Conservation (phyloP, 1,140 invertebrate genomes). For the Myzus persicae region DNA sequence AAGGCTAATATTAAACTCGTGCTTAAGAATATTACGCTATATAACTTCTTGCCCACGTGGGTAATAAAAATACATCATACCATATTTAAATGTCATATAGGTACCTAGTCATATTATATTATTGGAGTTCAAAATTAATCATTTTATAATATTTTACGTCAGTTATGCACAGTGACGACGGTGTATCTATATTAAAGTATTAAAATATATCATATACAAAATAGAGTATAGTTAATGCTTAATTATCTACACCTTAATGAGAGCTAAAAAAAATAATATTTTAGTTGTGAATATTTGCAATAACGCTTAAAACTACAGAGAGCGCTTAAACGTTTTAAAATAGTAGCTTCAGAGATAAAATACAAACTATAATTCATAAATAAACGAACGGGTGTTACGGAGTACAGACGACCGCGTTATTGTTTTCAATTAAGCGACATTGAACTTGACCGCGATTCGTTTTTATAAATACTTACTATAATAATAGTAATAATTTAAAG, state of each 20-base stretch:
- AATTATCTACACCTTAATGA: neutral
- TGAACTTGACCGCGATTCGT: neutral
- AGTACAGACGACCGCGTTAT: neutral
- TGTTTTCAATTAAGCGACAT: neutral
- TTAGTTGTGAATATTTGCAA: neutral
- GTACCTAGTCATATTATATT: neutral
- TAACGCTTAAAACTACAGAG: neutral
- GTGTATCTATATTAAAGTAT: neutral
- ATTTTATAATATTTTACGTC: neutral
- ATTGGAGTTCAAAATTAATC: neutral
- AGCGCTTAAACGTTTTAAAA: neutral
- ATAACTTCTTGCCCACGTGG: neutral
- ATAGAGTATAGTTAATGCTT: neutral
- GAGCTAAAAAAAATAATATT: neutral
- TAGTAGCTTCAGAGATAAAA: neutral
- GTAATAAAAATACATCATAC: neutral
- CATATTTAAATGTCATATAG: neutral
- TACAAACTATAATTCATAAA: neutral
- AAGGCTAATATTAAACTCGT: neutral
- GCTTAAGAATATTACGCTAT: neutral
- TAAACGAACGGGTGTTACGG: neutral
- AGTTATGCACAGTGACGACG: neutral
- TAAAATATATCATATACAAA: neutral
- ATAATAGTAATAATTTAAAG: neutral
- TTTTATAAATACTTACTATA: neutral